phyloP scores from a whole-genome alignment of 92 coral and sea anemone species.

The Epizoanthus fatuus region DNA sequence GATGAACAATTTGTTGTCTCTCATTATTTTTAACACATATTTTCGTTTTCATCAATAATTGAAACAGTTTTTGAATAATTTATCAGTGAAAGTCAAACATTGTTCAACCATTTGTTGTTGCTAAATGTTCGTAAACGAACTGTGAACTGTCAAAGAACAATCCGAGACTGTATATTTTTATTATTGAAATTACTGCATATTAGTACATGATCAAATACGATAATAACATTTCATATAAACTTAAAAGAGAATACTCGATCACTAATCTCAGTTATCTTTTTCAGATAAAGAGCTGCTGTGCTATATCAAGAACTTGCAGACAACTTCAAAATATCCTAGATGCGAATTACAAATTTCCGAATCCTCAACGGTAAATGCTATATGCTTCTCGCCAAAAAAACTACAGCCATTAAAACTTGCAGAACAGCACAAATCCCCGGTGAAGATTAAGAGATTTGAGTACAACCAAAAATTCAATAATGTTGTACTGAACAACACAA shows the following conservation, averaged over 20 bases:
- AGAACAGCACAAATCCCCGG: constrained; percentile 34
- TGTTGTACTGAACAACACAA: constrained; percentile 46
- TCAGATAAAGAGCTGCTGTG: constrained; percentile 49
- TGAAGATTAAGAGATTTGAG: constrained; percentile 50
- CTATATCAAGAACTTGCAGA: constrained; percentile 51
- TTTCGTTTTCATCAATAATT: too few relatives aligned
- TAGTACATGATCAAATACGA: neutral
- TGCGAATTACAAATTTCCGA: constrained; percentile 58
- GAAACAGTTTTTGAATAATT: too few relatives aligned
- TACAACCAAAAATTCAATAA: constrained; percentile 45
- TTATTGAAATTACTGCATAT: constrained; percentile 3
- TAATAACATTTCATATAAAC: neutral
- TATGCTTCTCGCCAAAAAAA: constrained; percentile 60
- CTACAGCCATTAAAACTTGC: constrained; percentile 36
- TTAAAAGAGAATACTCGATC: constrained; percentile 8
- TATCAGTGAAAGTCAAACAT: too few relatives aligned
- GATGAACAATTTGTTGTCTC: too few relatives aligned
- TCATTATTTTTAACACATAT: too few relatives aligned
- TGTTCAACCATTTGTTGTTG: too few relatives aligned
- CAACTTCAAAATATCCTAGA: constrained; percentile 29
- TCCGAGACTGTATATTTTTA: too few relatives aligned
- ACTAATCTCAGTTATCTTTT: constrained; percentile 15
- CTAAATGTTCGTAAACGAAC: too few relatives aligned
- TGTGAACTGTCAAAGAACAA: too few relatives aligned
- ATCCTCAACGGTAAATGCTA: constrained; percentile 42